Percentiles rank a stretch among this genome's conserved stretches.
Evolutionary conservation across 2,888 invertebrate species (phyloP).

Genomic region (Harmothoe impar): DNA sequence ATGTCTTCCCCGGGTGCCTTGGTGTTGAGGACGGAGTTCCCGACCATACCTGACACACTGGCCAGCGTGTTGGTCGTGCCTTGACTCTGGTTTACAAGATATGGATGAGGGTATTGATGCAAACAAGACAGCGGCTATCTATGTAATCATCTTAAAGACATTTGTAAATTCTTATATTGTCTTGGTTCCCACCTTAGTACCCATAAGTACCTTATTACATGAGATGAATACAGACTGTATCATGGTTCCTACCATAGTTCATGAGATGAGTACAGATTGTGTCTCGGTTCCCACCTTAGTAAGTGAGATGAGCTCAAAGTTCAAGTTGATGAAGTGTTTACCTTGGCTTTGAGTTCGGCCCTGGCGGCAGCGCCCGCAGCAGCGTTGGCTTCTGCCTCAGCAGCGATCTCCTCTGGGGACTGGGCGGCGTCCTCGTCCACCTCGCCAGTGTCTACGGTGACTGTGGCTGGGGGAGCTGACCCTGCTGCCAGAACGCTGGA

Average conservation of each 20-base stretch:
- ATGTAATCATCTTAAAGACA: no score
- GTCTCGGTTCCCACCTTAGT: no score
- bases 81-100: background rate
- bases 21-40: background rate
- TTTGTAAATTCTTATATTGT: no score
- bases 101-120: no score
- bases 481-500: background rate
- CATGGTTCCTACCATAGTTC: no score
- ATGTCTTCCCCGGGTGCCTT: slow-evolving; percentile 44
- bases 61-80: slow-evolving; percentile 13
- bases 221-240: no score
- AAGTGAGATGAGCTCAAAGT: no score
- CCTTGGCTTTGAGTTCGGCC: background rate
- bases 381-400: background rate
- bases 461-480: slow-evolving; percentile 11
- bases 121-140: no score
- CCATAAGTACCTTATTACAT: no score
- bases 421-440: slow-evolving; percentile 24
- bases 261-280: no score
- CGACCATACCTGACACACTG: background rate
- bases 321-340: no score
- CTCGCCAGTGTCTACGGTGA: background rate
- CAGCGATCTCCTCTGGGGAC: slow-evolving; percentile 47
- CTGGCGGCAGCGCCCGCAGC: background rate
- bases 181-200: no score